A percentile compares a stretch with the other conserved stretches of the same genome.
phyloP scores from a whole-genome alignment of 2,113 vertebrate species.

The Mohoua ochrocephala region DNA sequence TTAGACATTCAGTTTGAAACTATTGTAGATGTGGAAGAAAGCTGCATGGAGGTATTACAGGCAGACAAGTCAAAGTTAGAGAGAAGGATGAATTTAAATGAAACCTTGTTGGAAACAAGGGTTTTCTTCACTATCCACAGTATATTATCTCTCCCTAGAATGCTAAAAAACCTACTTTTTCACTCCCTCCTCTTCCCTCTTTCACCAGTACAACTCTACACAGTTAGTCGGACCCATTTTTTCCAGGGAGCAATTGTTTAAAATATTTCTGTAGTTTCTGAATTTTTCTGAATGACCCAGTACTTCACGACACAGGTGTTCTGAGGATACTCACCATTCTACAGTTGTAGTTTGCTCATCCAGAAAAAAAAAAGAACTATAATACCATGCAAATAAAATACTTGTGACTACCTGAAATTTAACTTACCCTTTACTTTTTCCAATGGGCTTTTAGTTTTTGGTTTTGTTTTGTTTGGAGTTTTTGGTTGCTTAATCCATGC shows the following conservation, averaged over 20 bases:
- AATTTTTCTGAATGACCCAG: not conserved
- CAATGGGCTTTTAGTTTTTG: not conserved
- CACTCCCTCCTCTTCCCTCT: not conserved
- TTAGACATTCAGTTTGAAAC: not conserved
- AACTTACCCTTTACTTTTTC: not conserved
- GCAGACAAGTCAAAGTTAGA: not conserved
- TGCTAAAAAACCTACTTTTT: not conserved
- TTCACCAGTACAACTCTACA: not conserved
- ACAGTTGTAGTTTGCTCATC: not conserved
- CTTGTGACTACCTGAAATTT: not conserved
- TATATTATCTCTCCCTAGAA: not conserved
- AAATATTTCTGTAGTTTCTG: not conserved
- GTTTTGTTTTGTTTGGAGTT: not conserved
- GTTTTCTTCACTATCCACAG: not conserved
- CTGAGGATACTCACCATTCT: not conserved
- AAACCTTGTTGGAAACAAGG: not conserved
- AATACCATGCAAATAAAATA: not conserved
- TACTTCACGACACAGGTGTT: not conserved
- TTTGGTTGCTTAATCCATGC: not conserved
- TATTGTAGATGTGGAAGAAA: not conserved
- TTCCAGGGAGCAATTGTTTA: not conserved
- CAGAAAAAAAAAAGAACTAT: not conserved
- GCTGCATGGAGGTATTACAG: not conserved
- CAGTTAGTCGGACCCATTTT: not conserved
- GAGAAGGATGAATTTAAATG: not conserved